A percentile compares a stretch with the other conserved stretches of the same genome.
Conservation (phyloP, 2,888 invertebrate genomes). For the Lasioglossum marginatum region DNA sequence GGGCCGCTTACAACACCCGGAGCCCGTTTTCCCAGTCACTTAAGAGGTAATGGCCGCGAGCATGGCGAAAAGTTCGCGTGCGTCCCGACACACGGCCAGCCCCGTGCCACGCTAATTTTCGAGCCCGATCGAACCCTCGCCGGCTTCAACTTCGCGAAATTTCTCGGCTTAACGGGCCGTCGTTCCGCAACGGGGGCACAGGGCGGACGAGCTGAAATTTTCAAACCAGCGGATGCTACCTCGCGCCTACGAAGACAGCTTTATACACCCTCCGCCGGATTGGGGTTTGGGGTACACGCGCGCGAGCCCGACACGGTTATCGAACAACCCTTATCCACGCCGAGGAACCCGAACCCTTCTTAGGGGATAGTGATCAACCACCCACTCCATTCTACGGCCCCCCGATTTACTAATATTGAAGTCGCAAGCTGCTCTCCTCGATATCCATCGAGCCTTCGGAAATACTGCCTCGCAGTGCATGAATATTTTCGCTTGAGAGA, state of each 20-base stretch:
- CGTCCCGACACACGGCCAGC: neutral
- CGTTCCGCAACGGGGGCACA: neutral
- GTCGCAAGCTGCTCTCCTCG: neutral
- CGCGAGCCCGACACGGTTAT: neutral
- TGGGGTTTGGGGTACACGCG: neutral
- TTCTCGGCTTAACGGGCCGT: neutral
- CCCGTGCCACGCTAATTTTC: constrained; percentile 15
- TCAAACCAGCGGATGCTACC: neutral
- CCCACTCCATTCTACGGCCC: neutral
- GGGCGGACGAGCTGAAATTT: neutral
- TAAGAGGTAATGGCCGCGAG: constrained; percentile 21
- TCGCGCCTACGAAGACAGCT: constrained; percentile 13
- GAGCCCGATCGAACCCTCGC: neutral
- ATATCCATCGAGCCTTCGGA: neutral
- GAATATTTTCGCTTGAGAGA: neutral
- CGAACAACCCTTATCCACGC: neutral
- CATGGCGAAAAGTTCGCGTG: constrained; percentile 28
- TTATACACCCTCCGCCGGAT: neutral
- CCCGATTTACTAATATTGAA: neutral
- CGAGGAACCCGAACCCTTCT: neutral
- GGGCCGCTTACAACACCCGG: constrained; percentile 16
- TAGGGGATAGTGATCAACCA: neutral
- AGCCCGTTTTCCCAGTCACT: constrained; percentile 23
- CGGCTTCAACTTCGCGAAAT: constrained; percentile 7
- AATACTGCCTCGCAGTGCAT: neutral